These are phyloP conservation scores for Coenonympha glycerion DNA, from an alignment of 2,888 invertebrate species.

Conservation along the genomic window DNA sequence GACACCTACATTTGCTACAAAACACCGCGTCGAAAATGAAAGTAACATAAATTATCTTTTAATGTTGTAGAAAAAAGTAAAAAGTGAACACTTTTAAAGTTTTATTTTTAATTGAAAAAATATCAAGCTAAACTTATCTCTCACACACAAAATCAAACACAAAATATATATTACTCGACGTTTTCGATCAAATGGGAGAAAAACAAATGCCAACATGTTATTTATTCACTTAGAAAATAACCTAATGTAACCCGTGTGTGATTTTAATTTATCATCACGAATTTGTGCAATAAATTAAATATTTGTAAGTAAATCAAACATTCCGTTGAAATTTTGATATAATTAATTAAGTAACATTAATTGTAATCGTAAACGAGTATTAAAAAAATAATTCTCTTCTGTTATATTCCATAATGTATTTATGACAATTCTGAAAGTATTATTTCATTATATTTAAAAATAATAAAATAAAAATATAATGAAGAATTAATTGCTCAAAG, in stretches of 20 bases:
- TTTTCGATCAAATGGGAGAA: no score
- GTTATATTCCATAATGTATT: neutral
- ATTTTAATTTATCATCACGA: neutral
- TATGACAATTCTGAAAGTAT: neutral
- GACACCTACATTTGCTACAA: no score
- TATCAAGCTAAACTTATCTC: no score
- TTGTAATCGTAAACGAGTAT: constrained; percentile 1
- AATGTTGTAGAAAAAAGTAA: no score
- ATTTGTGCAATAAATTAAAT: constrained; percentile 1
- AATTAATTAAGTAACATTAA: constrained; percentile 3
- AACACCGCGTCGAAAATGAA: no score
- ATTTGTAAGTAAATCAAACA: neutral
- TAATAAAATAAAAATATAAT: constrained; percentile 1
- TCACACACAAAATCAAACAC: no score
- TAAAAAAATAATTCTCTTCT: neutral
- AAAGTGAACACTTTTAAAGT: no score
- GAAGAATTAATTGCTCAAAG: constrained; percentile 22
- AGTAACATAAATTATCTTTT: no score
- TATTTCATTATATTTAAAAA: neutral
- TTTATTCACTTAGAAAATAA: neutral
- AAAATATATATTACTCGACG: no score
- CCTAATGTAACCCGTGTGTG: neutral
- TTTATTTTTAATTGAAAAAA: no score
- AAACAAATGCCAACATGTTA: neutral
- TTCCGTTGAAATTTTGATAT: neutral